A percentile compares a stretch with the other conserved stretches of the same genome.
These are phyloP conservation scores for Alca torda DNA, from an alignment of 2,797 vertebrate genomes.

Conservation along the genomic window DNA sequence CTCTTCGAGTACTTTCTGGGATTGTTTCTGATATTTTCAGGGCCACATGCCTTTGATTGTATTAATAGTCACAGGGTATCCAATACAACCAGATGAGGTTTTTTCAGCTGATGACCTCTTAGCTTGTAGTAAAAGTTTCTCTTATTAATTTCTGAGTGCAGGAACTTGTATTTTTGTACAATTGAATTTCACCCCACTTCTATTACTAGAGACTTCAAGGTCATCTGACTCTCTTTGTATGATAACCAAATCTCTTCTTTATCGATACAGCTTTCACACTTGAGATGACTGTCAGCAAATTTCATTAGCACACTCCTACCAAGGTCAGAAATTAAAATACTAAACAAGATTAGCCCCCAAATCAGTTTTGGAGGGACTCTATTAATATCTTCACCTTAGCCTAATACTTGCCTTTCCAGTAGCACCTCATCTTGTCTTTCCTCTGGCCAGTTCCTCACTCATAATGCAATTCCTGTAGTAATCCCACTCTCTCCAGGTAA, in stretches of 20 bases:
- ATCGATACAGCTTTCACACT: slow-evolving; percentile 27
- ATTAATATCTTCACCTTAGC: slow-evolving; percentile 5
- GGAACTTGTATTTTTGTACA: neutral
- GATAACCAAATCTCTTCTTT: neutral
- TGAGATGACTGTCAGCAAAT: slow-evolving; percentile 23
- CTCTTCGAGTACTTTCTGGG: neutral
- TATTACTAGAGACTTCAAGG: slow-evolving; percentile 5
- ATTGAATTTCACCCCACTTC: neutral
- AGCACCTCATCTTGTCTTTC: neutral
- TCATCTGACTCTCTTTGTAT: neutral
- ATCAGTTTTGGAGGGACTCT: slow-evolving; percentile 18
- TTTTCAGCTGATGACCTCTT: neutral
- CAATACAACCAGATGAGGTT: neutral
- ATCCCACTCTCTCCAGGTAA: neutral
- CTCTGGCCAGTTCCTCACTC: neutral
- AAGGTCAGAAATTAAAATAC: slow-evolving; percentile 59
- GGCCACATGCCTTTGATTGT: rapidly evolving
- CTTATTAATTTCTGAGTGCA: neutral
- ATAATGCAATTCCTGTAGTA: neutral
- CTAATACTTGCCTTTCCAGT: neutral
- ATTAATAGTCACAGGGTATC: neutral
- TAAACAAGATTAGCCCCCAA: slow-evolving; percentile 32
- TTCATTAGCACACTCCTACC: slow-evolving; percentile 3
- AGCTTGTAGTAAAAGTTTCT: neutral
- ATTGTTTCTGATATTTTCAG: neutral